Percentiles rank a stretch among this genome's conserved stretches.
phyloP scores from a whole-genome alignment of 2,113 vertebrate genomes.

The Oreochromis aureus region DNA sequence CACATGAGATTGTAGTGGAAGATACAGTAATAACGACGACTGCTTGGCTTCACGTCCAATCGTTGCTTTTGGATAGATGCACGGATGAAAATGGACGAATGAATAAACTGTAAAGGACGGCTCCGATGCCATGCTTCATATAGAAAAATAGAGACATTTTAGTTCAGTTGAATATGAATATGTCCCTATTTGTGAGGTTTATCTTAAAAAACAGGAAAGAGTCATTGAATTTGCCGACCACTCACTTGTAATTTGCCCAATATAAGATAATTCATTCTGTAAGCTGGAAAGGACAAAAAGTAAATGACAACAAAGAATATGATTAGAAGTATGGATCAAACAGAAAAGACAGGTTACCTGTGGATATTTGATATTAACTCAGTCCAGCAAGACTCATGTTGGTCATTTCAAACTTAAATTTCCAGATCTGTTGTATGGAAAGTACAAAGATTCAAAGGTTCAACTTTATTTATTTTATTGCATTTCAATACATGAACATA shows the following conservation, averaged over 20 bases:
- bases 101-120: neutral
- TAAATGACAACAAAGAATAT: neutral
- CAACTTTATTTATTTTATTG: neutral
- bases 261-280: neutral
- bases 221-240: fast-evolving
- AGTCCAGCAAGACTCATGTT: neutral
- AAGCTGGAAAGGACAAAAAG: neutral
- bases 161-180: neutral
- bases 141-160: neutral
- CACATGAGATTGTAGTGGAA: neutral
- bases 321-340: neutral
- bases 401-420: neutral
- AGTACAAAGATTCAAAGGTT: neutral
- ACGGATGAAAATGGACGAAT: neutral
- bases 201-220: neutral
- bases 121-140: no score
- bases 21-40: neutral
- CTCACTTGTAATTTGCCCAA: neutral
- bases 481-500: neutral
- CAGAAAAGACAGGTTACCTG: neutral
- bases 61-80: neutral
- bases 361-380: neutral
- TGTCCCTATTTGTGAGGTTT: neutral
- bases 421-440: neutral
- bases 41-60: neutral